These are phyloP conservation scores for Lanistes nyassanus DNA, from an alignment of 1,140 invertebrate species.

Conservation along the genomic window DNA sequence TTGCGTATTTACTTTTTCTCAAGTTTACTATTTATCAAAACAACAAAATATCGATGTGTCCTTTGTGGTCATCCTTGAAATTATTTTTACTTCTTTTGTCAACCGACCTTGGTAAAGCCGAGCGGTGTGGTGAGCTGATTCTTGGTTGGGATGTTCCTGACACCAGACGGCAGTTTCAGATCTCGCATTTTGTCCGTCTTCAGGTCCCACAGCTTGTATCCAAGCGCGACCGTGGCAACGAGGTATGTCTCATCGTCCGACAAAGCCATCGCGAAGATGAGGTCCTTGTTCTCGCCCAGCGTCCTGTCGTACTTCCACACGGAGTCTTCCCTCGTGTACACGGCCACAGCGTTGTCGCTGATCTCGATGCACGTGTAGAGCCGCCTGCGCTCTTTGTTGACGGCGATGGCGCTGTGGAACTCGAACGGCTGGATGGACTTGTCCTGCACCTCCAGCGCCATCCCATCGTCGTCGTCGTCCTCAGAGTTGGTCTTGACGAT, in stretches of 20 bases:
- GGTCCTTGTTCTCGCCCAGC: conserved; percentile 66
- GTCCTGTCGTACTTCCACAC: conserved; percentile 66
- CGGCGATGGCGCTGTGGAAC: conserved; percentile 80
- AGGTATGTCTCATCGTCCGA: conserved; percentile 83
- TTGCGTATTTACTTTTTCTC: no score
- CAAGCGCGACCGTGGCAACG: conserved; percentile 85
- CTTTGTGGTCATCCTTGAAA: no score
- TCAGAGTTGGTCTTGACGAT: conserved; percentile 57
- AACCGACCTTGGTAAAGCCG: conserved; percentile 79
- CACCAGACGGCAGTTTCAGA: conserved; percentile 85
- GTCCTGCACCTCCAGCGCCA: conserved; percentile 61
- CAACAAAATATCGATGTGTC: no score
- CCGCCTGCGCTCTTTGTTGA: conserved; percentile 48
- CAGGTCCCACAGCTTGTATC: conserved; percentile 72
- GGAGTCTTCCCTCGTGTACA: conserved; percentile 57
- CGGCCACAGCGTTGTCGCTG: conserved; percentile 62
- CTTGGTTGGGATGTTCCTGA: conserved; percentile 91
- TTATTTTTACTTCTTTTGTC: background rate
- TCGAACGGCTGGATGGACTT: conserved; percentile 73
- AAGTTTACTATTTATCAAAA: no score
- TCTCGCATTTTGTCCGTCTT: conserved; percentile 71
- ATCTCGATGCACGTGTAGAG: conserved; percentile 67
- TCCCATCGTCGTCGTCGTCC: conserved; percentile 53
- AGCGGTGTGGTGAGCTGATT: conserved; percentile 67
- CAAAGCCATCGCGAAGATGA: conserved; percentile 82